Conservation (phyloP, 2,113 vertebrate species). For the Numida meleagris region DNA sequence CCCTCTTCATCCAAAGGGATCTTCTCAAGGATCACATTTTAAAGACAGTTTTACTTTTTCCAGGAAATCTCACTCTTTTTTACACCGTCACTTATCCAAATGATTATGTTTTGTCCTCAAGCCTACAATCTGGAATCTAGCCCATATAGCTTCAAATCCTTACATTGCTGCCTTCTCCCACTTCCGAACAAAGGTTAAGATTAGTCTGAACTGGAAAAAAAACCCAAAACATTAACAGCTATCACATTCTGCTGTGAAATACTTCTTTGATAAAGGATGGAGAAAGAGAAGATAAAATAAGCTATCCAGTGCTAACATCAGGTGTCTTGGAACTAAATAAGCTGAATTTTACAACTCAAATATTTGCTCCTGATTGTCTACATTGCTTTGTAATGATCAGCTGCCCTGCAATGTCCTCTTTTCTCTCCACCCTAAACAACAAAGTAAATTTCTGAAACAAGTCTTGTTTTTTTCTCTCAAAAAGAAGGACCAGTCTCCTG, state of each 20-base stretch:
- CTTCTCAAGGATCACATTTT: rapidly evolving
- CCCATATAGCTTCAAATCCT: not conserved
- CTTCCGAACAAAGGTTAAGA: not conserved
- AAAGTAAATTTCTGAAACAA: not conserved
- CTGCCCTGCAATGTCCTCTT: not conserved
- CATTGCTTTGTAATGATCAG: no score
- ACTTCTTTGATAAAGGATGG: not conserved
- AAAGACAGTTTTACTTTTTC: not conserved
- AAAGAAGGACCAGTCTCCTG: not conserved
- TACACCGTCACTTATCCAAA: not conserved
- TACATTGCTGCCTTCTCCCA: not conserved
- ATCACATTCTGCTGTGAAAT: not conserved
- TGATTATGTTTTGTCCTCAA: not conserved
- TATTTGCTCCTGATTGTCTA: not conserved
- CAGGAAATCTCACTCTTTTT: not conserved
- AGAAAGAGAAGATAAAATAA: not conserved
- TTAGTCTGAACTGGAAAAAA: not conserved
- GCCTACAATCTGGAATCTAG: not conserved
- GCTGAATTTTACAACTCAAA: not conserved
- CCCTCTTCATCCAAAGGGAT: not conserved
- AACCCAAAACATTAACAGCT: not conserved
- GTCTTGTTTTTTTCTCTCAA: not conserved
- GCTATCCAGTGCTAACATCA: not conserved
- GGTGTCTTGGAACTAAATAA: not conserved
- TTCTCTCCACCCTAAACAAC: not conserved